A percentile compares a stretch with the other conserved stretches of the same genome.
These are phyloP conservation scores for Actinia equina DNA, from an alignment of 64 coral and sea anemone species.

Conservation along the genomic window DNA sequence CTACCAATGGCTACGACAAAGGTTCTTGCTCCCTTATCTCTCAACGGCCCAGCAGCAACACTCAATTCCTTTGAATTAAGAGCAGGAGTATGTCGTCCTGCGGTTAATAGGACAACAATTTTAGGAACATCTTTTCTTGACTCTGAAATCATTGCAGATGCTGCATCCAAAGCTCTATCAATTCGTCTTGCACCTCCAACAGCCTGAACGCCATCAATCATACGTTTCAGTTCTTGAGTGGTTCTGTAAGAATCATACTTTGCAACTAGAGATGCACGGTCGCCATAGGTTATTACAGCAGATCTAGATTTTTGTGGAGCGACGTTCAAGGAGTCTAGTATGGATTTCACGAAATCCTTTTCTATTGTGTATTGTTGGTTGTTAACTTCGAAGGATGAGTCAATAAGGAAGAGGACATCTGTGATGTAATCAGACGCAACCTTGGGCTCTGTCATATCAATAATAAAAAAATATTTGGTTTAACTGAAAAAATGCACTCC, in stretches of 20 bases:
- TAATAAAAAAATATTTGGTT: not conserved
- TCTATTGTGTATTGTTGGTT: conserved; percentile 18
- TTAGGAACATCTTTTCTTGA: not conserved
- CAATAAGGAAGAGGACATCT: conserved; percentile 61
- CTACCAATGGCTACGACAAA: conserved; percentile 62
- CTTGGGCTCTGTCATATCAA: not conserved
- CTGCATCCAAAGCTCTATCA: conserved; percentile 34
- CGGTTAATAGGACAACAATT: conserved; percentile 25
- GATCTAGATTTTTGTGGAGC: conserved; percentile 25
- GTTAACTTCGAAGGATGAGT: conserved; percentile 43
- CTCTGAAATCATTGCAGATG: not conserved
- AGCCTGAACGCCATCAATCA: not conserved
- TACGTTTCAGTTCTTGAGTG: not conserved
- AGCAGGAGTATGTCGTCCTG: not conserved
- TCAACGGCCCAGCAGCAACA: conserved; percentile 9
- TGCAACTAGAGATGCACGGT: not conserved
- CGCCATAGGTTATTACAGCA: conserved; percentile 38
- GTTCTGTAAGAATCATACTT: conserved; percentile 6
- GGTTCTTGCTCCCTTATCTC: conserved; percentile 14
- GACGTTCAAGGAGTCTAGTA: conserved; percentile 39
- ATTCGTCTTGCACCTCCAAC: conserved; percentile 32
- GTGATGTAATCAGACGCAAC: conserved; percentile 26
- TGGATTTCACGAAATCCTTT: conserved; percentile 48
- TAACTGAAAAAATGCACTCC: too few species aligned
- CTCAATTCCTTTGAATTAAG: not conserved